phyloP scores from a whole-genome alignment of 2,888 invertebrate species.

The Caenorhabditis imperialis region DNA sequence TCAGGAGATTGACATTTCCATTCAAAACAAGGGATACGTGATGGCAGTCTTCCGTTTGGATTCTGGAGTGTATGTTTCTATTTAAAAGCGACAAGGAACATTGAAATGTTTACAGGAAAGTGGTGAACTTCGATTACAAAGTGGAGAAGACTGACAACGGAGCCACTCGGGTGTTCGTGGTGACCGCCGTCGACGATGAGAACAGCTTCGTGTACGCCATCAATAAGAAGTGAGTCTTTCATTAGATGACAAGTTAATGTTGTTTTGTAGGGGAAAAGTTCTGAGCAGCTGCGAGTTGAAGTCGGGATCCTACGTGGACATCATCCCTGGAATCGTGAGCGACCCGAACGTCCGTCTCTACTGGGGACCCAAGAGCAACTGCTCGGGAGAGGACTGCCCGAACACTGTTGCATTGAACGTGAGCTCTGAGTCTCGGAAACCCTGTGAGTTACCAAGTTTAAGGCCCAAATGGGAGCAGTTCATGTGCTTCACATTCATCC shows the following conservation, averaged over 20 bases:
- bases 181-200: constrained; percentile 54
- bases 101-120: constrained; percentile 24
- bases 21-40: constrained; percentile 64
- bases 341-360: constrained; percentile 63
- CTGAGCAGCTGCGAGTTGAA: constrained; percentile 45
- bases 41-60: constrained; percentile 61
- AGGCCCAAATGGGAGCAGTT: constrained; percentile 62
- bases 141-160: constrained; percentile 72
- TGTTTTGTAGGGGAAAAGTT: constrained; percentile 46
- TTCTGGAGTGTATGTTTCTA: constrained; percentile 38
- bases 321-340: constrained; percentile 69
- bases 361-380: constrained; percentile 62
- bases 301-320: constrained; percentile 63
- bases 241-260: not conserved
- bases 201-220: constrained; percentile 56
- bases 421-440: too few relatives aligned
- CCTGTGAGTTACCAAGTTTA: too few relatives aligned
- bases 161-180: constrained; percentile 66
- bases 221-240: constrained; percentile 37
- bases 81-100: not conserved
- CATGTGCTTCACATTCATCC: constrained; percentile 61
- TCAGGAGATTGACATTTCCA: constrained; percentile 46
- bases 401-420: constrained; percentile 33
- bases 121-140: constrained; percentile 58
- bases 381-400: constrained; percentile 55